A percentile compares a stretch with the other conserved stretches of the same genome.
Conservation (phyloP, 2,113 vertebrate species). For the Acanthochromis polyacanthus region DNA sequence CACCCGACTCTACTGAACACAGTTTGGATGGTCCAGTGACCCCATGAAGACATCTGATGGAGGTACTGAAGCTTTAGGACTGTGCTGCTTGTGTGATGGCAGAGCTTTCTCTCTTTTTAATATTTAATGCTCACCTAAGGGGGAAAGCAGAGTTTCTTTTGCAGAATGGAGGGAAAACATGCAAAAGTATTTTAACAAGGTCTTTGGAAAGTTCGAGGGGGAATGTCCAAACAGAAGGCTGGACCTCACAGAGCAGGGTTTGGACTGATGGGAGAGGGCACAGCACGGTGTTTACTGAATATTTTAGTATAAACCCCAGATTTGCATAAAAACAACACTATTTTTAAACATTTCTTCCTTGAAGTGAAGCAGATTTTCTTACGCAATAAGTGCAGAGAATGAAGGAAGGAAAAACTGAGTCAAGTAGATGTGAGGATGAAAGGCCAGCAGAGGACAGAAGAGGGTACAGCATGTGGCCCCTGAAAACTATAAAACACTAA, state of each 20-base stretch:
- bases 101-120: neutral
- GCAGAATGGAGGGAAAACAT: neutral
- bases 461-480: fast-evolving
- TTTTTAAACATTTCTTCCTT: slow-evolving; percentile 35
- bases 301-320: slow-evolving; percentile 30
- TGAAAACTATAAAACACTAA: slow-evolving; percentile 14
- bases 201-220: slow-evolving; percentile 15
- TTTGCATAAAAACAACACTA: slow-evolving; percentile 43
- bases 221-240: neutral
- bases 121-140: neutral
- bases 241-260: neutral
- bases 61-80: neutral
- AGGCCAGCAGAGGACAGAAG: slow-evolving; percentile 40
- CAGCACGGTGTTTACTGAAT: slow-evolving; percentile 29
- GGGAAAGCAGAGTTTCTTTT: neutral
- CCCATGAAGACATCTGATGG: neutral
- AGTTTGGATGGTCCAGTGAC: neutral
- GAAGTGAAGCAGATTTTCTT: slow-evolving; percentile 36
- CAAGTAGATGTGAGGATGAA: neutral
- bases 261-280: slow-evolving; percentile 26
- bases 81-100: fast-evolving
- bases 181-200: neutral
- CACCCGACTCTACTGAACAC: neutral
- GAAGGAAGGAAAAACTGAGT: neutral
- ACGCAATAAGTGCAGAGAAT: slow-evolving; percentile 8